Percentiles rank a stretch among this genome's conserved stretches.
Conservation (phyloP, 2,797 vertebrate species). For the Eulemur rubriventer region DNA sequence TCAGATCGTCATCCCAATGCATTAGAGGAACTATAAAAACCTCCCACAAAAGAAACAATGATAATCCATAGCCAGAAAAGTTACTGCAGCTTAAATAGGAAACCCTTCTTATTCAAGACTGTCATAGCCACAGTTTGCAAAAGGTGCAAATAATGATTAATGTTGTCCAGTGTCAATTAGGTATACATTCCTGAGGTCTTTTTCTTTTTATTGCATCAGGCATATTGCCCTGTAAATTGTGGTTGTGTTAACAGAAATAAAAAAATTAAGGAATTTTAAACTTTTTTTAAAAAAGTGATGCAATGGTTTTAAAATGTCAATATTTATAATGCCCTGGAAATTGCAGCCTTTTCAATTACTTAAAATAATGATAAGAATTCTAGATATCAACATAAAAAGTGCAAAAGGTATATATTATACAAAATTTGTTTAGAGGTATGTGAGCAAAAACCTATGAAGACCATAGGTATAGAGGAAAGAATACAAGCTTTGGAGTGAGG, state of each 20-base stretch:
- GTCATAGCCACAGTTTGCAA: conserved; percentile 91
- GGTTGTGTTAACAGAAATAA: not conserved
- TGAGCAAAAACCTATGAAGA: not conserved
- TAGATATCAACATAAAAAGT: not conserved
- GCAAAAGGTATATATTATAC: not conserved
- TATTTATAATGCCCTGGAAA: not conserved
- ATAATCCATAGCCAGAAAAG: conserved; percentile 91
- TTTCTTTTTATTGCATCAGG: conserved; percentile 38
- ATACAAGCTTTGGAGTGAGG: not conserved
- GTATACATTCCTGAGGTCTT: conserved; percentile 90
- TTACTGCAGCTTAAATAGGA: conserved; percentile 93
- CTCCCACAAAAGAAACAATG: conserved; percentile 86
- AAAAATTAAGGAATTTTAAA: not conserved
- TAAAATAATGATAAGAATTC: not conserved
- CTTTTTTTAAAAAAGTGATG: not conserved
- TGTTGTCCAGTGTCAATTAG: conserved; percentile 86
- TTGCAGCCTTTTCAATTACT: not conserved
- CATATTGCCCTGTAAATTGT: not conserved
- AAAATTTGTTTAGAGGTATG: not conserved
- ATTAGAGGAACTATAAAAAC: conserved; percentile 92
- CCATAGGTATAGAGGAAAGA: not conserved
- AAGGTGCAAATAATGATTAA: conserved; percentile 91
- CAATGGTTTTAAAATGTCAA: not conserved
- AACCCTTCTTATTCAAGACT: conserved; percentile 92
- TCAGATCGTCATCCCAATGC: conserved; percentile 94